Evolutionary conservation across 35 echinoderm and acorn worm species (phyloP).

Genomic region (Stichopus chloronotus): DNA sequence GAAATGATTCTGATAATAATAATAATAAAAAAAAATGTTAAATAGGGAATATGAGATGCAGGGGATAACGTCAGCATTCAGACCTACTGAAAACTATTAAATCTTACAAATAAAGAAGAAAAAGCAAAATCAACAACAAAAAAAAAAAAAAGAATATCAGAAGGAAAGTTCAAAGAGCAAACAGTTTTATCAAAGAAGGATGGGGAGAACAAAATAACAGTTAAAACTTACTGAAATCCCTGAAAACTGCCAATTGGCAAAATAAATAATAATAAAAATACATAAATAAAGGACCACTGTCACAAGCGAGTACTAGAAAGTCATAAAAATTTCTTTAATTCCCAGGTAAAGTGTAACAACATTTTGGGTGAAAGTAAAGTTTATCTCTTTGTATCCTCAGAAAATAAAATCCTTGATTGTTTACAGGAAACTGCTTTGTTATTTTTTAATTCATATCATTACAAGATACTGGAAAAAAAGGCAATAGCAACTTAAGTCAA

Average conservation of each 20-base stretch:
- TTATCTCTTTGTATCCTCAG: too few species aligned
- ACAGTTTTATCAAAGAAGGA: neutral
- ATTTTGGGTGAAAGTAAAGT: neutral
- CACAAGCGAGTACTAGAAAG: neutral
- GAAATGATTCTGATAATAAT: too few species aligned
- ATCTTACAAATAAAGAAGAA: neutral
- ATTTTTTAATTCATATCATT: too few species aligned
- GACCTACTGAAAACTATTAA: neutral
- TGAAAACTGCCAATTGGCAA: constrained; percentile 11
- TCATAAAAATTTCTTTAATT: neutral
- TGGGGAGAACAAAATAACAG: neutral
- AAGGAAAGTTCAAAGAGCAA: neutral
- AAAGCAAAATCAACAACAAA: too few species aligned
- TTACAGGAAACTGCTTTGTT: too few species aligned
- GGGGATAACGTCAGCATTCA: neutral
- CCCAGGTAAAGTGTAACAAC: neutral
- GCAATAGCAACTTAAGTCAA: too few species aligned
- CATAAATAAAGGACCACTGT: constrained; percentile 7
- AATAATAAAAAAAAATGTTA: neutral
- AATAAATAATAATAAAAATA: constrained; percentile 1
- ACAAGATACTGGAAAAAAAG: too few species aligned
- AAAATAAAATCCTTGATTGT: too few species aligned
- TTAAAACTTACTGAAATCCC: constrained; percentile 28
- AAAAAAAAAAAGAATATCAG: neutral
- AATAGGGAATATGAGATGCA: neutral